Percentiles rank a stretch among this genome's conserved stretches.
Conservation (phyloP, 2,797 vertebrate species). For the Sparus aurata region DNA sequence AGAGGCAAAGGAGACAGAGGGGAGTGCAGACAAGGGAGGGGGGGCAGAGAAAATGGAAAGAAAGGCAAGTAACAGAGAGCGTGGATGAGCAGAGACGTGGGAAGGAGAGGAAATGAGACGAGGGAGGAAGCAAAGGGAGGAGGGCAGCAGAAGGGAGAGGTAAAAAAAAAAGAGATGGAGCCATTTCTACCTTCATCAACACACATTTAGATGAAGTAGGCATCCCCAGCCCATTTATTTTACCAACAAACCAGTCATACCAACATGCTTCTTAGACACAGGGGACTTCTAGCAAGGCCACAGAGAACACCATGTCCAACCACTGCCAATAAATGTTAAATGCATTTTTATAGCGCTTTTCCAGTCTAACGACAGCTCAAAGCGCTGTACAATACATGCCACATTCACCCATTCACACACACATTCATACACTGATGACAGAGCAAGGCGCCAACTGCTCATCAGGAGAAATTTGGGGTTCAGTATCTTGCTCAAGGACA, state of each 20-base stretch:
- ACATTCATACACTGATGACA: too few relatives aligned
- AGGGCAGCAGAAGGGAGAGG: conserved; percentile 6
- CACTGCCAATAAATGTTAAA: too few relatives aligned
- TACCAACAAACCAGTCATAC: conserved; percentile 39
- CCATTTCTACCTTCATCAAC: conserved; percentile 41
- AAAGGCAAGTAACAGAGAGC: conserved; percentile 31
- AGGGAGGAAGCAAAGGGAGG: conserved; percentile 36
- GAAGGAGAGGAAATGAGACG: conserved; percentile 53
- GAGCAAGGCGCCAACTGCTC: too few relatives aligned
- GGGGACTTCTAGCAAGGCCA: conserved; percentile 28
- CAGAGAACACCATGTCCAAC: conserved; percentile 37
- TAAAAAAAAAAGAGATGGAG: background rate
- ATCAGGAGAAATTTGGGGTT: too few relatives aligned
- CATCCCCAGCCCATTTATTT: conserved; percentile 33
- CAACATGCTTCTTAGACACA: conserved; percentile 6
- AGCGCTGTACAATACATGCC: too few relatives aligned
- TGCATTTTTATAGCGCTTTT: too few relatives aligned
- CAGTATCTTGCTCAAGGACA: too few relatives aligned
- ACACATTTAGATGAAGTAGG: conserved; percentile 32
- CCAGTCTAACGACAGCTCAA: too few relatives aligned
- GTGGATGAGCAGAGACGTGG: conserved; percentile 43
- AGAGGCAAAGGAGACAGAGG: conserved; percentile 27
- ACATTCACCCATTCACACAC: too few relatives aligned
- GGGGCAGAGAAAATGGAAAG: conserved; percentile 36
- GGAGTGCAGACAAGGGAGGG: conserved; percentile 21